Evolutionary conservation across 2,797 vertebrate species (phyloP).

Genomic region (Hipposideros larvatus): DNA sequence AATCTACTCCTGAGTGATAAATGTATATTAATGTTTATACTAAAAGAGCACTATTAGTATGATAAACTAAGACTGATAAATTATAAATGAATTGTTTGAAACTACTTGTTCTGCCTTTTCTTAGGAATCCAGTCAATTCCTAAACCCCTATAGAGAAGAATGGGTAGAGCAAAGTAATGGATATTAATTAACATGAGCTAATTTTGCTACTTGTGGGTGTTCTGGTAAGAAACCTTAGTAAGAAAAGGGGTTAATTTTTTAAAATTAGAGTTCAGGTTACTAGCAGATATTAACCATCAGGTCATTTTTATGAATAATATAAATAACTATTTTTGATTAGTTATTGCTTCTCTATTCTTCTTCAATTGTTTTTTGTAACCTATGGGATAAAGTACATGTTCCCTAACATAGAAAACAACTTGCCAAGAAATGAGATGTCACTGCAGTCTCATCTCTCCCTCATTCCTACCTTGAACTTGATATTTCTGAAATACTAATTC

Average conservation of each 20-base stretch:
- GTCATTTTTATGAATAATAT: slow-evolving; percentile 22
- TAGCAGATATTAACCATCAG: neutral
- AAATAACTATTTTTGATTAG: neutral
- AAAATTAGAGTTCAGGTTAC: slow-evolving; percentile 16
- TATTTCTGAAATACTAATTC: slow-evolving; percentile 22
- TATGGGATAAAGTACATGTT: neutral
- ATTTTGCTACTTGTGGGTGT: neutral
- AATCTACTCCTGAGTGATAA: neutral
- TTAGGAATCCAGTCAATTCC: neutral
- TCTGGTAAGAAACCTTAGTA: neutral
- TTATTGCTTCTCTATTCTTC: neutral
- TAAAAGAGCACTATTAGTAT: neutral
- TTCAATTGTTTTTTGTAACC: neutral
- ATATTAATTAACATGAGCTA: neutral
- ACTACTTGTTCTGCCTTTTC: slow-evolving; percentile 22
- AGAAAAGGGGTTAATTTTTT: neutral
- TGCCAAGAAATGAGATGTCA: neutral
- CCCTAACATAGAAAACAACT: neutral
- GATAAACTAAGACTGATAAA: slow-evolving; percentile 8
- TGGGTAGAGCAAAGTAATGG: neutral
- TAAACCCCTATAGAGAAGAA: neutral
- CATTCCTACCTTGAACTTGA: neutral
- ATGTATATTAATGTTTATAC: neutral
- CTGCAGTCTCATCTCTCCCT: neutral
- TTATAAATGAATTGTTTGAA: neutral